phyloP scores from a whole-genome alignment of 2,113 vertebrate species.

The Caranx ignobilis region DNA sequence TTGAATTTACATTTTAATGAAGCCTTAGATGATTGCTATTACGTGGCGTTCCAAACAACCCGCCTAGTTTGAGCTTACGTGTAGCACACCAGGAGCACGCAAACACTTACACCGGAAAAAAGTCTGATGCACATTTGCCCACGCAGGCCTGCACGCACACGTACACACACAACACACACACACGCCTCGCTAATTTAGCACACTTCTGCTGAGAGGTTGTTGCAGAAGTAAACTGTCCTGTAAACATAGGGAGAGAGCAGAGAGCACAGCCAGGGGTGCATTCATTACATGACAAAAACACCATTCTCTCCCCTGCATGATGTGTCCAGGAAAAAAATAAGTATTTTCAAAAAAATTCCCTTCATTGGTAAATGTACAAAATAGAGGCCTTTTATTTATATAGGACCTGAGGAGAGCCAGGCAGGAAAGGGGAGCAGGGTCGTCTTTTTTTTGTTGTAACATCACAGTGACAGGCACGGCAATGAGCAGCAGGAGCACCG shows the following conservation, averaged over 20 bases:
- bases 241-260: constrained; percentile 55
- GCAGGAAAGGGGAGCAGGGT: constrained; percentile 15
- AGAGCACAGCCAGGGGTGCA: constrained; percentile 32
- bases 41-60: constrained; percentile 45
- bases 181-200: constrained; percentile 51
- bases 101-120: constrained; percentile 10
- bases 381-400: constrained; percentile 15
- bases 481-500: constrained; percentile 41
- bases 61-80: constrained; percentile 40
- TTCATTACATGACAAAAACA: constrained; percentile 50
- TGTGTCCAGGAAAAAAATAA: constrained; percentile 20
- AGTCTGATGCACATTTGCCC: constrained; percentile 13
- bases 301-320: constrained; percentile 11
- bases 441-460: constrained; percentile 24
- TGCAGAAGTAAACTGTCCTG: constrained; percentile 66
- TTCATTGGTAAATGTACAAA: constrained; percentile 34
- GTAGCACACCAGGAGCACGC: constrained; percentile 33
- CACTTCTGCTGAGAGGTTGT: constrained; percentile 60
- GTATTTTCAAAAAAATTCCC: constrained; percentile 22
- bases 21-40: constrained; percentile 75
- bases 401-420: neutral
- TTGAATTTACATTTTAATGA: constrained; percentile 81
- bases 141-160: constrained; percentile 26
- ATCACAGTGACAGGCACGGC: constrained; percentile 58
- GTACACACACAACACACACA: constrained; percentile 15